Evolutionary conservation across 1,140 invertebrate species (phyloP), one percentile per base, ranked within the genome.

Genomic region (Solenopsis invicta): DNA sequence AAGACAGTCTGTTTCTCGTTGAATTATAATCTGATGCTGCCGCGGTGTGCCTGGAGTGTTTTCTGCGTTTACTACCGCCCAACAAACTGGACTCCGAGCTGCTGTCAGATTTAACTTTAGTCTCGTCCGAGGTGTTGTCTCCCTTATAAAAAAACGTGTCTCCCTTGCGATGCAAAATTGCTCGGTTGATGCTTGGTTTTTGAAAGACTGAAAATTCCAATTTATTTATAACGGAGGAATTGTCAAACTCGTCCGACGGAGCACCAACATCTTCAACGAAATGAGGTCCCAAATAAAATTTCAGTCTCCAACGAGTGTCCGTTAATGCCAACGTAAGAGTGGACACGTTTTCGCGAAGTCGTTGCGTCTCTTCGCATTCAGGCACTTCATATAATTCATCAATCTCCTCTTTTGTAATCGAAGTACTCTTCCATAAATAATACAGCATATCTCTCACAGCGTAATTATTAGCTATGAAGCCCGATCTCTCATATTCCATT

Each of bases 391-490:
- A 91, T 61, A 67, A 45, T 80, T 78, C 1, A 66, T 90, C 45
- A 80, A 59, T 76, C 88, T 92, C 6, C 64, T 80, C 4, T 61
- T 90, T 62, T 8, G 77, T 59, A 6, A 66, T 76, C 21, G 64
- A 64, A 10, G 90, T 76, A 77, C 89, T 92, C 1, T 82, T 81
- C 71, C 91, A 91, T 10, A 95, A 88, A 71, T 92, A 77, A 74
- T 88, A 34, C 21, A 94, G 29, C 16, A 91, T 81, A 59, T 94
- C 92, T 77, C 91, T 92, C 8, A 93, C 84, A 5, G 88, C 87
- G 81, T 93, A 93, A 88, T 93, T 94, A 67, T 94, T 94, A 69
- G 92, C 92, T 37, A 94, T 54, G 72, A 95, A 95, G 21, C 92
- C 93, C 10, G 50, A 71, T 45, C 80, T 61, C n/a, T 48, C 50